A percentile compares a stretch with the other conserved stretches of the same genome.
phyloP scores from a whole-genome alignment of 2,797 vertebrate genomes.

The Podarcis siculus region DNA sequence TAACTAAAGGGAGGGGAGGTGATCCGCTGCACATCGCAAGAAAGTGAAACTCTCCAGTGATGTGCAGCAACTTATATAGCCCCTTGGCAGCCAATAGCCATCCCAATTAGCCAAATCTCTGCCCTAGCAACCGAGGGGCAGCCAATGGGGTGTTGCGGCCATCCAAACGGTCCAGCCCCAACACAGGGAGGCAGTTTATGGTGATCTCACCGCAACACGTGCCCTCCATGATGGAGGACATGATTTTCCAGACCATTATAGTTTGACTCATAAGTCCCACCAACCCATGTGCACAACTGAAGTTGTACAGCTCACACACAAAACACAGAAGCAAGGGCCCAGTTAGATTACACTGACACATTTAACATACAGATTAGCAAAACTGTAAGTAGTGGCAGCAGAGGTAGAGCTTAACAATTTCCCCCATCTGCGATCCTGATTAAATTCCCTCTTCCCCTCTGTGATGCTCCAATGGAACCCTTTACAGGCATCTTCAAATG shows the following conservation, averaged over 20 bases:
- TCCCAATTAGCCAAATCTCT: too few species aligned
- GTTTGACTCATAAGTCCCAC: not conserved
- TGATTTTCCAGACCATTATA: not conserved
- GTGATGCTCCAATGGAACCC: not conserved
- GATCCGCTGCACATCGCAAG: too few species aligned
- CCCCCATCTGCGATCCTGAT: not conserved
- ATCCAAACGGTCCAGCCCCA: too few species aligned
- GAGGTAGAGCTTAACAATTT: not conserved
- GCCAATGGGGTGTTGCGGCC: too few species aligned
- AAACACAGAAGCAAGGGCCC: not conserved
- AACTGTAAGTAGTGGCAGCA: not conserved
- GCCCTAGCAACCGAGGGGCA: too few species aligned
- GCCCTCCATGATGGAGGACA: too few species aligned
- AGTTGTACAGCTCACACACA: not conserved
- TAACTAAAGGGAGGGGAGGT: too few species aligned
- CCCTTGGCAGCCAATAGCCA: too few species aligned
- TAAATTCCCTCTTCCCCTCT: not conserved
- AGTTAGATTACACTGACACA: not conserved
- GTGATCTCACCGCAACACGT: too few species aligned
- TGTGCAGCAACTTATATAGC: too few species aligned
- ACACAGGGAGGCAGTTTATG: too few species aligned
- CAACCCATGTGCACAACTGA: not conserved
- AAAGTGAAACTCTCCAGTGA: too few species aligned
- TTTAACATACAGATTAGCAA: not conserved
- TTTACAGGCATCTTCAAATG: not conserved